Conservation (phyloP, 2,888 invertebrate species). For the Lamproptera curius region DNA sequence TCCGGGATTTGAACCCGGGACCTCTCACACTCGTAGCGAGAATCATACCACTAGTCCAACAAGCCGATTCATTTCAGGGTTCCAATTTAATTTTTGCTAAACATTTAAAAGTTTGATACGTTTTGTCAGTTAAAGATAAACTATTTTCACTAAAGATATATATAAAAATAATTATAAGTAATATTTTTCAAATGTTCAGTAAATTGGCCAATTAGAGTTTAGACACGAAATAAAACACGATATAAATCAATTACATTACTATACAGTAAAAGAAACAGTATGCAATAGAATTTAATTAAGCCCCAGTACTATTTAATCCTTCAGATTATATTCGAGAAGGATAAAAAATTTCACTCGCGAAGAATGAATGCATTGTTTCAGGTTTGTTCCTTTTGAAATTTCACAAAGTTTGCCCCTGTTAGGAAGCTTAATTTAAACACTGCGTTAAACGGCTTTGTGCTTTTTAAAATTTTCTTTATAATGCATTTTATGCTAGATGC, state of each 20-base stretch:
- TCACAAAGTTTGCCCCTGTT: constrained; percentile 8
- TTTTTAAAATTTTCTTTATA: not conserved
- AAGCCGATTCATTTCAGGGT: constrained; percentile 46
- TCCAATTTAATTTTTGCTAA: too few relatives aligned
- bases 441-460: constrained; percentile 38
- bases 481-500: not conserved
- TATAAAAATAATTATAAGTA: too few relatives aligned
- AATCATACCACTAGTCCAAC: constrained; percentile 80
- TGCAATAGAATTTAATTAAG: too few relatives aligned
- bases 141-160: too few relatives aligned
- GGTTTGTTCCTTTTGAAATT: constrained; percentile 13
- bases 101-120: too few relatives aligned
- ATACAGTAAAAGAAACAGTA: too few relatives aligned
- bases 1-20: constrained; percentile 80
- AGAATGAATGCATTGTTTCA: constrained; percentile 12
- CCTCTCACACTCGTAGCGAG: constrained; percentile 80
- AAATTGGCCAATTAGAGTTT: too few relatives aligned
- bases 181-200: too few relatives aligned
- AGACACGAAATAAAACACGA: too few relatives aligned
- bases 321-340: not conserved
- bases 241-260: too few relatives aligned
- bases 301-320: not conserved
- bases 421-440: constrained; percentile 5
- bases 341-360: constrained; percentile 4
- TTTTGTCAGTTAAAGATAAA: too few relatives aligned